phyloP scores from a whole-genome alignment of 2,888 invertebrate genomes.

The Drosophila neonasuta region DNA sequence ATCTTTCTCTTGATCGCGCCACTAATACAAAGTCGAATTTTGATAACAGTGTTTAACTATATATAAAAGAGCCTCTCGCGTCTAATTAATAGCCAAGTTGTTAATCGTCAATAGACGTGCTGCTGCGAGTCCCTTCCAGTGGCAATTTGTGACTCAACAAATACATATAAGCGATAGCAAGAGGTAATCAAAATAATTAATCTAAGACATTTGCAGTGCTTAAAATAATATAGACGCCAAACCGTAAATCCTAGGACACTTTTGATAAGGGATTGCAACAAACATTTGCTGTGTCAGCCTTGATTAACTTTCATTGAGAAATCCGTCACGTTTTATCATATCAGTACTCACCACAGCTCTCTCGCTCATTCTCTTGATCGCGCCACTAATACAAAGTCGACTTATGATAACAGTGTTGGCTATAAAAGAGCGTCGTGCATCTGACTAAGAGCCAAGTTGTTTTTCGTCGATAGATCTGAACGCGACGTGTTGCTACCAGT shows the following conservation, averaged over 20 bases:
- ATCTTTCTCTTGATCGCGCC: constrained; percentile 29
- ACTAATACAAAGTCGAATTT: constrained; percentile 25
- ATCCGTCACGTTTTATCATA: constrained; percentile 24
- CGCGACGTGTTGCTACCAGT: constrained; percentile 34
- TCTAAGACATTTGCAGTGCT: no score
- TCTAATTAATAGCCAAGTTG: constrained; percentile 40
- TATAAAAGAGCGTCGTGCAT: constrained; percentile 44
- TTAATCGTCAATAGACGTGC: constrained; percentile 30
- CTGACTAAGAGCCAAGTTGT: constrained; percentile 40
- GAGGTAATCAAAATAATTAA: no score
- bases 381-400: constrained; percentile 29
- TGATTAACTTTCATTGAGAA: no score
- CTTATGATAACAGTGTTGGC: constrained; percentile 35
- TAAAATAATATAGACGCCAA: no score
- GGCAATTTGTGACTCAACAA: constrained; percentile 39
- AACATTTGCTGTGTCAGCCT: no score
- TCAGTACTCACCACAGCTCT: neutral
- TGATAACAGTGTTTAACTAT: constrained; percentile 33
- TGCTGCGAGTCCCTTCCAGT: constrained; percentile 38
- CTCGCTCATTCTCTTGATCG: constrained; percentile 33
- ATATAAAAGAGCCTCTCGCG: constrained; percentile 45
- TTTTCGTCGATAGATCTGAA: constrained; percentile 30
- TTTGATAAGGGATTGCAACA: no score
- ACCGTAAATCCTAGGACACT: no score
- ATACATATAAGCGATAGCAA: no score